Percentiles rank a stretch among this genome's conserved stretches.
phyloP scores from a whole-genome alignment of 1,140 invertebrate genomes.

The Procambarus clarkii region DNA sequence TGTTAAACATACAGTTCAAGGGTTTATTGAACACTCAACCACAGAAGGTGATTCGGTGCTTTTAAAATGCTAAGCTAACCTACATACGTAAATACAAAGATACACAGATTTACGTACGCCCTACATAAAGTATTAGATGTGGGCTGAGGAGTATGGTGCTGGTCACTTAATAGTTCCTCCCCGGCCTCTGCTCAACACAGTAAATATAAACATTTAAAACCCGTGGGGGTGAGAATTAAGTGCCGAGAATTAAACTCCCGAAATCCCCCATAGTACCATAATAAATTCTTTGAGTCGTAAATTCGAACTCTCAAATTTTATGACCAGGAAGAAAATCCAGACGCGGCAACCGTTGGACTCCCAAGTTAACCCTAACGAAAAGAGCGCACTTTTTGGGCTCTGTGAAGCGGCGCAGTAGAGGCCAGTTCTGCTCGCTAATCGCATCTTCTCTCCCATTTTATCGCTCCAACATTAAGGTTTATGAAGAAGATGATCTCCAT shows the following conservation, averaged over 20 bases:
- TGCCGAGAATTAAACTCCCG: neutral
- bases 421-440: neutral
- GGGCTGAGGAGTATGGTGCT: too few species aligned
- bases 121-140: too few species aligned
- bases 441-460: neutral
- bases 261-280: slow-evolving; percentile 11
- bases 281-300: slow-evolving; percentile 35
- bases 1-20: too few species aligned
- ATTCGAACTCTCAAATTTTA: slow-evolving; percentile 12
- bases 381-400: neutral
- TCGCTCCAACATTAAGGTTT: neutral
- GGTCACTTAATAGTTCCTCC: too few species aligned
- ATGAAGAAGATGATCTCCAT: neutral
- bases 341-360: neutral
- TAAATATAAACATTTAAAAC: neutral
- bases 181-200: neutral
- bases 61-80: too few species aligned
- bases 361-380: neutral
- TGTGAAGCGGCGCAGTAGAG: neutral
- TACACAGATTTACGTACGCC: too few species aligned
- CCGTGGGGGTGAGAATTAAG: neutral
- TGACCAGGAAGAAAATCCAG: slow-evolving; percentile 17
- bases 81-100: too few species aligned
- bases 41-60: too few species aligned
- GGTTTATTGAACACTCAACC: too few species aligned